These are phyloP conservation scores for Perccottus glenii DNA, from an alignment of 2,113 vertebrate genomes.

Conservation along the genomic window DNA sequence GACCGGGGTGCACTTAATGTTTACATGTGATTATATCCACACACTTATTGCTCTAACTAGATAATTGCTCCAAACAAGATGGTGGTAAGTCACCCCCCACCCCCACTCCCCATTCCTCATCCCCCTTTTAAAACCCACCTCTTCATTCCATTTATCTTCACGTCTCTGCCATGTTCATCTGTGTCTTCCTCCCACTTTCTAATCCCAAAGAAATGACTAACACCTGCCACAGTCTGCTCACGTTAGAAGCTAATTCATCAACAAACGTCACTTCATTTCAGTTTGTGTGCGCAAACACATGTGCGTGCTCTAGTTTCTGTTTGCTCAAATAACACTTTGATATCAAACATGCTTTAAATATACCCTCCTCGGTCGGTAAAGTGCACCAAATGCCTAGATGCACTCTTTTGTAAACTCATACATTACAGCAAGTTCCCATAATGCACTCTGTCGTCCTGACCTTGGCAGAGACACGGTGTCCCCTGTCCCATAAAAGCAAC, in stretches of 20 bases:
- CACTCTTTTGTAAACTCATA: slow-evolving; percentile 65
- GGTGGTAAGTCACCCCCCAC: not conserved
- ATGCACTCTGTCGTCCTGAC: slow-evolving; percentile 71
- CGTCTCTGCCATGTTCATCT: slow-evolving; percentile 30
- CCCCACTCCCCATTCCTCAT: not conserved
- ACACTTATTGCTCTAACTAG: slow-evolving; percentile 56
- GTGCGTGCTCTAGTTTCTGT: slow-evolving; percentile 11
- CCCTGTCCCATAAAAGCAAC: slow-evolving; percentile 52
- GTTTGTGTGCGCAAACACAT: not conserved
- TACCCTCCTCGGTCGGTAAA: slow-evolving; percentile 37
- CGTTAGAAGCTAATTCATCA: slow-evolving; percentile 40
- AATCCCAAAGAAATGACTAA: slow-evolving; percentile 52
- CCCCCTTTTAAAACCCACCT: too few species aligned
- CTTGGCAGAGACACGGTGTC: slow-evolving; percentile 61
- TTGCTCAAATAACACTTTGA: too few species aligned
- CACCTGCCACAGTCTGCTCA: slow-evolving; percentile 55
- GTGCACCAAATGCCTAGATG: slow-evolving; percentile 46
- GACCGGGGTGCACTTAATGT: slow-evolving; percentile 47
- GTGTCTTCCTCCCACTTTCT: slow-evolving; percentile 40
- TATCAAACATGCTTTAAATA: slow-evolving; percentile 50
- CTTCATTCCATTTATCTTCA: too few species aligned
- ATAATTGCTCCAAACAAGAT: slow-evolving; percentile 62
- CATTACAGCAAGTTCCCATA: slow-evolving; percentile 65
- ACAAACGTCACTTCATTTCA: slow-evolving; percentile 56
- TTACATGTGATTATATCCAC: slow-evolving; percentile 58